These are phyloP conservation scores for Micrasema longulum DNA, from an alignment of 1,140 invertebrate genomes.

Conservation along the genomic window DNA sequence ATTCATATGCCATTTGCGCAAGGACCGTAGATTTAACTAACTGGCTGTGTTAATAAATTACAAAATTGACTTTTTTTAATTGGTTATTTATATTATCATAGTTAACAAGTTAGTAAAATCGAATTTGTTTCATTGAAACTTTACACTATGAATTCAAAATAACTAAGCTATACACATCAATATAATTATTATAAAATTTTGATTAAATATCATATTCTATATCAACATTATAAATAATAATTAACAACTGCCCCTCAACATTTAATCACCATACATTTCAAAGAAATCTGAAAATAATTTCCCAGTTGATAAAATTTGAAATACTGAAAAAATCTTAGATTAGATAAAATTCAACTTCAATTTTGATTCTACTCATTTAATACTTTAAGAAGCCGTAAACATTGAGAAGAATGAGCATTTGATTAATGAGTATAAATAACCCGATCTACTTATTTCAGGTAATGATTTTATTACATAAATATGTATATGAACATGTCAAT, in stretches of 20 bases:
- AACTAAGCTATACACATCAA: constrained; percentile 17
- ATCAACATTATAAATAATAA: constrained; percentile 10
- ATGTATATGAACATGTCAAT: neutral
- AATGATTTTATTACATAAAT: neutral
- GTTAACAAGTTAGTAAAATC: no score
- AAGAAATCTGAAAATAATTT: constrained; percentile 10
- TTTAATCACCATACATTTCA: constrained; percentile 44
- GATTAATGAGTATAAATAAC: constrained; percentile 10
- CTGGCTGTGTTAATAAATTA: constrained; percentile 19
- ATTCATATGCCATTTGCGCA: no score
- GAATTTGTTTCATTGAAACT: no score
- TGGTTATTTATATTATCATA: constrained; percentile 42
- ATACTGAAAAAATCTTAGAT: neutral
- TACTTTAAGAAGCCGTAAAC: constrained; percentile 24
- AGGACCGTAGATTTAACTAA: neutral
- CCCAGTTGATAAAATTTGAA: constrained; percentile 1
- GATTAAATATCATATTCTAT: constrained; percentile 11
- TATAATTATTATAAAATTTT: constrained; percentile 6
- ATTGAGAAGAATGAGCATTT: constrained; percentile 26
- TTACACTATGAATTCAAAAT: constrained; percentile 8
- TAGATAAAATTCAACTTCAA: neutral
- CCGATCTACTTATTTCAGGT: constrained; percentile 4
- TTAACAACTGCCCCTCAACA: constrained; percentile 49
- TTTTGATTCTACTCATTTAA: neutral
- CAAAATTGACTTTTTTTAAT: constrained; percentile 50